Evolutionary conservation across 2,113 vertebrate genomes (phyloP), one percentile per base, ranked within the genome.

Genomic region (Catharus bicknelli): DNA sequence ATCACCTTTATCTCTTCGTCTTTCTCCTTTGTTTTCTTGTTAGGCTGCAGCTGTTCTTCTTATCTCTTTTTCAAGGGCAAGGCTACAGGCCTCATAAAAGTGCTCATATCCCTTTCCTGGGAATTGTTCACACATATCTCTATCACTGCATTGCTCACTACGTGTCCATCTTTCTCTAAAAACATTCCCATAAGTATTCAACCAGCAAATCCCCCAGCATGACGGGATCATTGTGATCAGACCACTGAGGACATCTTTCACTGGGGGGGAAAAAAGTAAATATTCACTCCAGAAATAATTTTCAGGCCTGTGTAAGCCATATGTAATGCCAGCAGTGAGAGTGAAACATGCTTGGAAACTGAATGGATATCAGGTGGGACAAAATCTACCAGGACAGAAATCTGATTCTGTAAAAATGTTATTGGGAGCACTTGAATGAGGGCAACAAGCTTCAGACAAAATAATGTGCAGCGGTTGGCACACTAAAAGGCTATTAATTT

Each of bases 371-470:
- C 12, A 16, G 14, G 16, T 10, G 6, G 53, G 26, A 53, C 32
- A 72, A n/a, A 85, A 36, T 42, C 59, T 25, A 7, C 42, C 5
- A 8, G 54, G 58, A 53, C 11, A 45, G 54, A 75, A 40, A 43
- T 84, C 38, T n/a, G 58, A 20, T 78, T 69, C 75, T 25, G 5
- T 61, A 7, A 5, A 6, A 38, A 21, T 42, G 5, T n/a, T 47
- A 8, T 5, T 14, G 29, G 22, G 34, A 75, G 5, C 16, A 6
- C 14, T 76, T 88, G 23, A 15, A 30, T 0, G 0, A 75, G 30
- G 23, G 22, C 20, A 43, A 43, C 43, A 25, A 74, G 38, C 43
- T 79, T 67, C 48, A 68, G 45, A 29, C 30, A 40, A 32, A 88
- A 38, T 30, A 16, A 20, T 5, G 8, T 66, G 7, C 57, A 34